Percentiles rank a stretch among this genome's conserved stretches.
phyloP scores from a whole-genome alignment of 1,140 invertebrate species.

The Phenacoccus solenopsis region DNA sequence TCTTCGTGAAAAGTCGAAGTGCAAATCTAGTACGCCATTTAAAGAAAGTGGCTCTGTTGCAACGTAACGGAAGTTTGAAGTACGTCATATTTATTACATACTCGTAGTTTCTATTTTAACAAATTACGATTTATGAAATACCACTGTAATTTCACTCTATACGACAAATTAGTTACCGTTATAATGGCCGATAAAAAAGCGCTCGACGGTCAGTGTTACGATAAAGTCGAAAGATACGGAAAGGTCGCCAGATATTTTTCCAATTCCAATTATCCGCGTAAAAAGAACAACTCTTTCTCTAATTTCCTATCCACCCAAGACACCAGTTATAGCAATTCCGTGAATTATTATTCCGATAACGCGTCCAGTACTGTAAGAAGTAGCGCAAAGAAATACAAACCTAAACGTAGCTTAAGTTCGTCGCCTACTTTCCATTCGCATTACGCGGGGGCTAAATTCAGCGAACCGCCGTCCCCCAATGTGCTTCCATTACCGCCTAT shows the following conservation, averaged over 20 bases:
- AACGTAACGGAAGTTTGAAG: conserved; percentile 7
- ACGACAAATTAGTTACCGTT: not conserved
- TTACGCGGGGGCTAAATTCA: conserved; percentile 49
- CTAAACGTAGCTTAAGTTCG: conserved; percentile 21
- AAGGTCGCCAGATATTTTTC: not conserved
- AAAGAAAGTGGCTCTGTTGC: not conserved
- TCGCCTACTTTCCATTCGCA: conserved; percentile 29
- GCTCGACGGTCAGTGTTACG: not conserved
- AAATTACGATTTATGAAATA: not conserved
- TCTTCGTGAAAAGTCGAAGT: not conserved
- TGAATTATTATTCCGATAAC: not conserved
- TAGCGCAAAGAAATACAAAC: not conserved
- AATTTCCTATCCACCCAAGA: not conserved
- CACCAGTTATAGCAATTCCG: not conserved
- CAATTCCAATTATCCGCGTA: not conserved
- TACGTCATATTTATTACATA: not conserved
- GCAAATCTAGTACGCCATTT: not conserved
- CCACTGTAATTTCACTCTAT: not conserved
- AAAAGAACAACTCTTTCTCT: not conserved
- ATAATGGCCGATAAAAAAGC: not conserved
- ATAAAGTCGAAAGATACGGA: not conserved
- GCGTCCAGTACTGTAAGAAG: not conserved
- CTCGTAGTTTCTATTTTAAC: too few relatives aligned
- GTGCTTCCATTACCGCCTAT: conserved; percentile 44
- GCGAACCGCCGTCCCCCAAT: conserved; percentile 44